Conservation (phyloP, 2,113 vertebrate genomes). For the Elanus axillaris region DNA sequence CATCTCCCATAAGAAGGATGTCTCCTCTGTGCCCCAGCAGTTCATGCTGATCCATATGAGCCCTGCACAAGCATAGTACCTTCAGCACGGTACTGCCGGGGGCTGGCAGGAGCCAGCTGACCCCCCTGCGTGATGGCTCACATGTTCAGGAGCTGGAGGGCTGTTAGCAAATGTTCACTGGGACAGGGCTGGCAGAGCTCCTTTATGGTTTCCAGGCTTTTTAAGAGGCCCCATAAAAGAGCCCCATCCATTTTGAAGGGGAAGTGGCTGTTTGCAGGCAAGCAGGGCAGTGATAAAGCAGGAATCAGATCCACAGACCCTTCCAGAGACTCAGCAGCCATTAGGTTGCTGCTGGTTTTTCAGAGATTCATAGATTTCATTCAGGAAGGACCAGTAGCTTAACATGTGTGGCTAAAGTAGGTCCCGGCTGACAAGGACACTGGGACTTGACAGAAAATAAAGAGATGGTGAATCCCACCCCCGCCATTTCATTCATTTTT, state of each 20-base stretch:
- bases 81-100: accelerated
- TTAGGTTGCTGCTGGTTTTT: neutral
- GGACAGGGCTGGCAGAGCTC: neutral
- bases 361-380: neutral
- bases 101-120: neutral
- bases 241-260: neutral
- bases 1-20: neutral
- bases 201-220: neutral
- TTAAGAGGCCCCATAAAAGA: neutral
- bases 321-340: accelerated
- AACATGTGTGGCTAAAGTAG: neutral
- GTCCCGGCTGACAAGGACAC: neutral
- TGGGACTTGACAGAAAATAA: neutral
- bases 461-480: neutral
- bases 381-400: neutral
- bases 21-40: neutral
- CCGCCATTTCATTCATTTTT: accelerated
- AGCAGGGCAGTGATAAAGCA: neutral
- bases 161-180: accelerated
- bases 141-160: neutral
- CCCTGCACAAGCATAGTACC: neutral
- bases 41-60: neutral
- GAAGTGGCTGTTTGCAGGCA: neutral
- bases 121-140: neutral
- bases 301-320: neutral